phyloP scores from a whole-genome alignment of 53 echinoderm and acorn worm genomes.

The Paracentrotus lividus region DNA sequence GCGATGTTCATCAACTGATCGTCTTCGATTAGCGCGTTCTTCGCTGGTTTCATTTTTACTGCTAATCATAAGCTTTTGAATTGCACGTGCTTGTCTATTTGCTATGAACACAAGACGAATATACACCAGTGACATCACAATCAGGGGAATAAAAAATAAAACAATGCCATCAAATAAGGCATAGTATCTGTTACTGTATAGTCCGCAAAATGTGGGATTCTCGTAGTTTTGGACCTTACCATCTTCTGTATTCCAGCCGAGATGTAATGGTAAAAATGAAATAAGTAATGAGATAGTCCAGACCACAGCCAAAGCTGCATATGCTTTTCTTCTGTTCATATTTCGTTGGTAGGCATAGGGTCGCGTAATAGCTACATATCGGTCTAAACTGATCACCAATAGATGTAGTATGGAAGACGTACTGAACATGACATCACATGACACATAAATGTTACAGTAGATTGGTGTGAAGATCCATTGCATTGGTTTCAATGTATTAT shows the following conservation, averaged over 20 bases:
- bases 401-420: constrained; percentile 94
- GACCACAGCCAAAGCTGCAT: constrained; percentile 72
- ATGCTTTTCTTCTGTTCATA: constrained; percentile 81
- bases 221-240: constrained; percentile 81
- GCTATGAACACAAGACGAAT: constrained; percentile 86
- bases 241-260: constrained; percentile 87
- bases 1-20: constrained; percentile 89
- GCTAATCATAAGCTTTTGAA: constrained; percentile 77
- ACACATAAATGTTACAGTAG: constrained; percentile 92
- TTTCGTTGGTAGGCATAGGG: constrained; percentile 85
- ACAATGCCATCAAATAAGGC: constrained; percentile 89
- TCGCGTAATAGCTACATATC: constrained; percentile 89
- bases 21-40: constrained; percentile 74
- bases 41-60: constrained; percentile 52
- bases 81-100: constrained; percentile 86
- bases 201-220: constrained; percentile 69
- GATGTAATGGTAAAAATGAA: constrained; percentile 88
- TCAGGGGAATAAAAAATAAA: constrained; percentile 86
- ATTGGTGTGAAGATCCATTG: constrained; percentile 81
- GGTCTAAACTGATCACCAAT: constrained; percentile 88
- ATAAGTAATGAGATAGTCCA: constrained; percentile 88
- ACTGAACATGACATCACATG: constrained; percentile 93
- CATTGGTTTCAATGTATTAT: constrained; percentile 59
- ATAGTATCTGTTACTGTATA: constrained; percentile 75
- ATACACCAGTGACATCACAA: constrained; percentile 85